phyloP scores from a whole-genome alignment of 2,797 vertebrate species.

The Neoniphon sammara region DNA sequence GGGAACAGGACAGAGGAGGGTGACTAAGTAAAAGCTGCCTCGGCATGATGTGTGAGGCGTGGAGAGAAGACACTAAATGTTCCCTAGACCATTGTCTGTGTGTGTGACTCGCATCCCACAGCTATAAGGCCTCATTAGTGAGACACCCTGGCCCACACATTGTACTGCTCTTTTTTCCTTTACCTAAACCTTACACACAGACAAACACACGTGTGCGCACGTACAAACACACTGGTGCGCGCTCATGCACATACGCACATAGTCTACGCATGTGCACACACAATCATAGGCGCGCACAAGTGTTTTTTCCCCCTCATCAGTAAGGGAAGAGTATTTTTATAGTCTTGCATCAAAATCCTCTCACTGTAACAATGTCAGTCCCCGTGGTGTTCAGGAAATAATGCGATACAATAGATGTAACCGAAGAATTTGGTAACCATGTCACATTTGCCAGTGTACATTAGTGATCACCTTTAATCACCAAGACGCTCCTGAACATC shows the following conservation, averaged over 20 bases:
- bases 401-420: not conserved
- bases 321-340: slow-evolving; percentile 5
- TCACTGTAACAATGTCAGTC: not conserved
- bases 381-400: not conserved
- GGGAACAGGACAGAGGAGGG: slow-evolving; percentile 56
- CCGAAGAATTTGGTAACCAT: not conserved
- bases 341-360: not conserved
- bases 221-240: slow-evolving; percentile 10
- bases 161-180: slow-evolving; percentile 58
- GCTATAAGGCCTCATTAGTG: slow-evolving; percentile 84
- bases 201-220: slow-evolving; percentile 33
- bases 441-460: slow-evolving; percentile 3
- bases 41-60: slow-evolving; percentile 75
- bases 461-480: slow-evolving; percentile 32
- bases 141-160: slow-evolving; percentile 77
- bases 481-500: slow-evolving; percentile 18
- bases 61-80: slow-evolving; percentile 76
- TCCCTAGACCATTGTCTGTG: slow-evolving; percentile 77
- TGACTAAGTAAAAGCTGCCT: slow-evolving; percentile 69
- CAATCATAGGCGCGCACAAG: not conserved
- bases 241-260: not conserved
- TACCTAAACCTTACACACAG: slow-evolving; percentile 51
- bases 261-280: not conserved
- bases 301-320: slow-evolving; percentile 32
- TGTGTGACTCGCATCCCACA: slow-evolving; percentile 78